Base-by-base conservation (phyloP, 2,797 vertebrate species). In the Falco cherrug region DNA sequence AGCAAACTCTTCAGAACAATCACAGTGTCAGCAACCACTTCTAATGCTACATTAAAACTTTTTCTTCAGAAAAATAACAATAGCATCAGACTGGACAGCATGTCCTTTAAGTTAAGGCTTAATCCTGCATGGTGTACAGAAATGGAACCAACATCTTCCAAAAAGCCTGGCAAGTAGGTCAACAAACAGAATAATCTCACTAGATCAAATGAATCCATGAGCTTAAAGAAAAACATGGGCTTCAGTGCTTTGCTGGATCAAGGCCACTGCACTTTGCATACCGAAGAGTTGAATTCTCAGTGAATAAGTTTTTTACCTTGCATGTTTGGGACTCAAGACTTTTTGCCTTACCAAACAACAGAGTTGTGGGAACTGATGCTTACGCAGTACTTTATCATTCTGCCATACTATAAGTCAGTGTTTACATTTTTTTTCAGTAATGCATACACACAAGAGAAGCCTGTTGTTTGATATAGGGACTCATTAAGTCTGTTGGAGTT, bases 1-100 rank as follows among this genome's bases (percentile, higher is more conserved):
- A 94, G 75, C 37, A 96, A 95, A 74, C 39, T 29, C 53, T 64
- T 68, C 37, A 64, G 51, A 89, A 89, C 50, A 90, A 95, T 96
- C 35, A 73, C 47, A 82, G n/a, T 48, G 17, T 80, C 90, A 84
- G 60, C 84, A 92, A 67, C 8, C 20, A 74, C 51, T 89, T 93
- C 48, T 77, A 59, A 5, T 60, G 31, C 70, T 63, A 71, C 19
- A 75, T 45, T 47, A 75, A 74, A 82, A 77, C 6, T 41, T 77
- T 61, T 92, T 69, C 35, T 74, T 70, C 65, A 93, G 48, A 56
- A 79, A 37, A 81, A 87, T 80, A 91, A 87, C 48, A 90, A 39
- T 4, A 60, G 7, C 3, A 7, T 61, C 57, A 92, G 69, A 81
- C 12, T 43, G 60, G 56, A 87, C 50, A 85, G 53, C 4, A 37